Evolutionary conservation across 2,113 vertebrate species (phyloP).

Genomic region (Hiodon tergisus): DNA sequence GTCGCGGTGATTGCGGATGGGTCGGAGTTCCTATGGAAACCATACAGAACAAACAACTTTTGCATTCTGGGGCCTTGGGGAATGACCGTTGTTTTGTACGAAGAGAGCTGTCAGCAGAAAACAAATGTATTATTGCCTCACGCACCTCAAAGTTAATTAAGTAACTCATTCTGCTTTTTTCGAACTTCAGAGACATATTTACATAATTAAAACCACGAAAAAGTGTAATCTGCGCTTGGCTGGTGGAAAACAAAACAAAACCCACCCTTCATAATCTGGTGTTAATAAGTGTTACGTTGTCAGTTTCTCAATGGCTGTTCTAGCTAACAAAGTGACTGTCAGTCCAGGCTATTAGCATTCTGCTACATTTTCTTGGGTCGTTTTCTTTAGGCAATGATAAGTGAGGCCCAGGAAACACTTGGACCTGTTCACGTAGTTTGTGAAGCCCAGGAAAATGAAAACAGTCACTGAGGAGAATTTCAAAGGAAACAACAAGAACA

Average conservation of each 20-base stretch:
- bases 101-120: slow-evolving; percentile 19
- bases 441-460: slow-evolving; percentile 21
- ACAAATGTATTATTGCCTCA: slow-evolving; percentile 24
- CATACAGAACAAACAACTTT: slow-evolving; percentile 9
- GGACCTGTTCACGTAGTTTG: background rate
- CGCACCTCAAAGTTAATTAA: slow-evolving; percentile 39
- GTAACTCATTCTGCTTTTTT: slow-evolving; percentile 21
- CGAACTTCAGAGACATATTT: background rate
- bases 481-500: slow-evolving; percentile 6
- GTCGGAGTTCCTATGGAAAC: slow-evolving; percentile 8
- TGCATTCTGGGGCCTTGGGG: slow-evolving; percentile 10
- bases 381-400: too few relatives aligned
- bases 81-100: slow-evolving; percentile 21
- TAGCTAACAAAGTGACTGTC: too few relatives aligned
- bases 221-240: background rate
- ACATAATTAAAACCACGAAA: background rate
- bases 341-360: too few relatives aligned
- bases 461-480: slow-evolving; percentile 21
- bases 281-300: too few relatives aligned
- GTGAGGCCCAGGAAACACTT: background rate
- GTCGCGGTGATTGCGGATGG: too few relatives aligned
- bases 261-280: too few relatives aligned
- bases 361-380: too few relatives aligned
- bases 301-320: too few relatives aligned
- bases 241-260: too few relatives aligned